Evolutionary conservation across 2,888 invertebrate species (phyloP).

Genomic region (Trachelus stipa): DNA sequence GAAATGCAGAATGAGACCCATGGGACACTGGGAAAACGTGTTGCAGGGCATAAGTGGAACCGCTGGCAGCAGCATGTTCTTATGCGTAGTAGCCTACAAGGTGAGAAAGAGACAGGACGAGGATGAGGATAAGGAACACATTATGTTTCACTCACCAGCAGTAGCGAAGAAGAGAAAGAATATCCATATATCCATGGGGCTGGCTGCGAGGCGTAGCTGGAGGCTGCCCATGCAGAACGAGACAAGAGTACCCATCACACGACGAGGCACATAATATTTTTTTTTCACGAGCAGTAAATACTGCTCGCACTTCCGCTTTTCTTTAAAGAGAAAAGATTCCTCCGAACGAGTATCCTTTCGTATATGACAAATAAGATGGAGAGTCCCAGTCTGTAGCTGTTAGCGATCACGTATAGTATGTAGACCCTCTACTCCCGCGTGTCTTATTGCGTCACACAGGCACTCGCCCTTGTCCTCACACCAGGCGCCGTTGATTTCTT

Average conservation of each 20-base stretch:
- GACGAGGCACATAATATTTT: constrained; percentile 20
- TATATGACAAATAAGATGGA: not conserved
- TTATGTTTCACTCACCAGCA: constrained; percentile 42
- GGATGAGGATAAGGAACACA: not conserved
- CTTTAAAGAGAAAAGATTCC: not conserved
- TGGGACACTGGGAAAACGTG: not conserved
- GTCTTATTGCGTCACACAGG: not conserved
- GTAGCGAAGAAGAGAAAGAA: constrained; percentile 52
- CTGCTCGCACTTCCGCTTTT: not conserved
- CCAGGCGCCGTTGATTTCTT: not conserved
- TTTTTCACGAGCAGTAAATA: not conserved
- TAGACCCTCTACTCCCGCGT: not conserved
- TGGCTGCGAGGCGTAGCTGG: constrained; percentile 38
- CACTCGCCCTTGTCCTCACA: not conserved
- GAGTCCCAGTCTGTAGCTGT: not conserved
- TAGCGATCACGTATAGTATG: not conserved
- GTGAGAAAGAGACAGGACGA: constrained; percentile 6
- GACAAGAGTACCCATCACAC: constrained; percentile 22
- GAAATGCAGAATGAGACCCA: not conserved
- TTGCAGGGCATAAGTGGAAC: not conserved
- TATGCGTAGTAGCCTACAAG: not conserved
- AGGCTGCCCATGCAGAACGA: constrained; percentile 22
- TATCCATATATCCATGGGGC: constrained; percentile 54
- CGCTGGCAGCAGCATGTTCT: not conserved
- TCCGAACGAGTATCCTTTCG: not conserved